Evolutionary conservation across 2,888 invertebrate genomes (phyloP), one percentile per base, ranked within the genome.

Genomic region (Pandemis corylana): DNA sequence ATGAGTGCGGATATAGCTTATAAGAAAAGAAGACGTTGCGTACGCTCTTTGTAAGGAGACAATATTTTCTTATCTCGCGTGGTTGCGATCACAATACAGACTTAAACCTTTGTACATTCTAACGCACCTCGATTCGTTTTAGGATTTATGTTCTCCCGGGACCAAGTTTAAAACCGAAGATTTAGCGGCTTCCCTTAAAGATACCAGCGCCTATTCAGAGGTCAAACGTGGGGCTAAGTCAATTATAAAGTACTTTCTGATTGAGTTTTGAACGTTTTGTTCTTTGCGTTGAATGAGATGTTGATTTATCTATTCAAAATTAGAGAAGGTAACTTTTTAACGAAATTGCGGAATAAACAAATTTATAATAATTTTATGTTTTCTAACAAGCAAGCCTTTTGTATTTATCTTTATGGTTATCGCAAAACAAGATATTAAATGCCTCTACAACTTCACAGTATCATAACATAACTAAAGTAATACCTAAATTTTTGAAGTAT

Each of bases 1-100:
- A 92, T 92, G 90, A 90, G 87, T 88, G 84, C 83, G 91, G 88
- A 89, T 90, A 87, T 84, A 81, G 84, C 85, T 84, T 87, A 85
- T 89, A 89, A 89, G 89, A 88, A 80, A 89, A 91, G 83, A 83
- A 84, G 90, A 90, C 81, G 87, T 88, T 90, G 90, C 89, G 86
- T 89, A 88, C 83, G 78, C 80, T 84, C 87, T 88, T 88, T 87
- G 86, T 87, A 85, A 84, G 86, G 86, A 83, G 86, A 89, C 88
- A 89, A 87, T 89, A 88, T 87, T 86, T 85, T 84, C 87, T 89
- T 93, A 93, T 93, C 93, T 85, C 79, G 80, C 80, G 79, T 81
- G 83, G 82, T 82, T 80, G 80, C 79, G 83, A 80, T 79, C 75
- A 77, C 78, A 80, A 78, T 82, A 81, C 78, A 74, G 81, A 85